phyloP scores from a whole-genome alignment of 2,888 invertebrate species.

The Tridacna gigas region DNA sequence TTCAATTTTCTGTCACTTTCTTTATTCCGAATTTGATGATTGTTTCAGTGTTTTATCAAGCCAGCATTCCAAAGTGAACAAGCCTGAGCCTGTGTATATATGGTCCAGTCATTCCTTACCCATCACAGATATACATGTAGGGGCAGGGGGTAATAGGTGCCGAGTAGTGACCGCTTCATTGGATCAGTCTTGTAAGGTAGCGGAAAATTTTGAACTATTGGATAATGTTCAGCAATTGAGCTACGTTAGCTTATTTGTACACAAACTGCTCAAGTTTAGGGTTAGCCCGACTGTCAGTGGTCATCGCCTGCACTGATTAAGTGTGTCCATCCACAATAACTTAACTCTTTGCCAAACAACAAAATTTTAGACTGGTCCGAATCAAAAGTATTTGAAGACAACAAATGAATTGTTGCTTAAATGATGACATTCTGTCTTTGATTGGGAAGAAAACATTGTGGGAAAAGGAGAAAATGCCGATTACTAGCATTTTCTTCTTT shows the following conservation, averaged over 20 bases:
- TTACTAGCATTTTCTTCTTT: conserved; percentile 5
- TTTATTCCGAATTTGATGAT: too few relatives aligned
- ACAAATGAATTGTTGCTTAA: background rate
- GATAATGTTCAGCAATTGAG: too few relatives aligned
- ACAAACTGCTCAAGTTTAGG: too few relatives aligned
- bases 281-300: too few relatives aligned
- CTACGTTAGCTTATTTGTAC: too few relatives aligned
- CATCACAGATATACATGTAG: conserved; percentile 92
- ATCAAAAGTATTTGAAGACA: background rate
- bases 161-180: conserved; percentile 91
- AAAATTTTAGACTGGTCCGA: background rate
- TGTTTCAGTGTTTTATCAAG: conserved; percentile 67
- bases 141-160: conserved; percentile 89
- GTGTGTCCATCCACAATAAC: background rate
- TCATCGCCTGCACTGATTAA: background rate
- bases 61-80: conserved; percentile 47
- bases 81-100: conserved; percentile 66
- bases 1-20: too few relatives aligned
- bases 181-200: conserved; percentile 91
- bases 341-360: background rate
- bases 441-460: background rate
- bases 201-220: too few relatives aligned
- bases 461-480: conserved; percentile 6
- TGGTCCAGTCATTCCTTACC: conserved; percentile 93
- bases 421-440: background rate